A percentile compares a stretch with the other conserved stretches of the same genome.
Evolutionary conservation across 2,113 vertebrate genomes (phyloP).

Genomic region (Chlamydotis undulata): DNA sequence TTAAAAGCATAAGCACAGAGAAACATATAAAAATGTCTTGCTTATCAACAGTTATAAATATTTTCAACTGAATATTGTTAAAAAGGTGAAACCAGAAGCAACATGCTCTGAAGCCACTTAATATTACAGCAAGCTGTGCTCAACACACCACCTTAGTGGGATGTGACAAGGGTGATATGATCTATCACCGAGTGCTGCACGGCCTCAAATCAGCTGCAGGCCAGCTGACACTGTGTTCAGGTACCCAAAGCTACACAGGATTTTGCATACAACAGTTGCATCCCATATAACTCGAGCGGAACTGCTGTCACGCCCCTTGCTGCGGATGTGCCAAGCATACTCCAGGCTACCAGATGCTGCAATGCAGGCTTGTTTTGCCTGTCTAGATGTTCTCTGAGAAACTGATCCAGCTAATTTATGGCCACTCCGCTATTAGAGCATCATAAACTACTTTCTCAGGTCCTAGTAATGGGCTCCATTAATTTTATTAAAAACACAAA

Average conservation of each 20-base stretch:
- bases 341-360: neutral
- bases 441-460: neutral
- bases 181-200: neutral
- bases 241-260: neutral
- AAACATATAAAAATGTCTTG: neutral
- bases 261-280: neutral
- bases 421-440: neutral
- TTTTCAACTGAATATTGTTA: neutral
- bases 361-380: neutral
- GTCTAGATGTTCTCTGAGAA: neutral
- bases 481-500: neutral
- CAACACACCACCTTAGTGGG: fast-evolving
- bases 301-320: neutral
- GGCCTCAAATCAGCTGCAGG: neutral
- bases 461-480: neutral
- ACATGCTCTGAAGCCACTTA: neutral
- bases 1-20: neutral
- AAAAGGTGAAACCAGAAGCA: neutral
- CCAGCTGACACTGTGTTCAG: neutral
- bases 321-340: neutral
- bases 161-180: neutral
- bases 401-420: neutral
- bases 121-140: neutral
- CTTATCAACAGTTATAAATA: neutral
- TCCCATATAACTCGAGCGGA: neutral